A percentile compares a stretch with the other conserved stretches of the same genome.
Evolutionary conservation across 2,113 vertebrate species (phyloP).

Genomic region (Hemicordylus capensis): DNA sequence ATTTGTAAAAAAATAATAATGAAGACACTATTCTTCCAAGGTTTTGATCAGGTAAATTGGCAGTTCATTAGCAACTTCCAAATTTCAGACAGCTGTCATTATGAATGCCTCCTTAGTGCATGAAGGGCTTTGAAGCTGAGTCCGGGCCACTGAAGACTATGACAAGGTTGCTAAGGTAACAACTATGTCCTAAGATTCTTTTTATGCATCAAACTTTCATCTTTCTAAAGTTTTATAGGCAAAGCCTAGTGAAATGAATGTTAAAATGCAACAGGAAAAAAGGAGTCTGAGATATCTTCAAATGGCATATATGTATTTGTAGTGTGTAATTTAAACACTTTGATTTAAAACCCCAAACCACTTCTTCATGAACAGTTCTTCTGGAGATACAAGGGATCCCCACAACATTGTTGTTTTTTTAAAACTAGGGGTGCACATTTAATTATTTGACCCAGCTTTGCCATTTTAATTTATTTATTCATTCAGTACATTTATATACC

Average conservation of each 20-base stretch:
- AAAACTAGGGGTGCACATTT: neutral
- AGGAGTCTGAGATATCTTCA: constrained; percentile 57
- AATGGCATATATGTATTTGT: constrained; percentile 59
- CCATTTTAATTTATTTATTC: too few species aligned
- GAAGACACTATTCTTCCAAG: constrained; percentile 80
- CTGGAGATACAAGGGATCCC: neutral
- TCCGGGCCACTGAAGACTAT: constrained; percentile 72
- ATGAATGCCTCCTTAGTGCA: constrained; percentile 69
- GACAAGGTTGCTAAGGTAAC: constrained; percentile 86
- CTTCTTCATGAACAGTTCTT: neutral
- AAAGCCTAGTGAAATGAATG: constrained; percentile 79
- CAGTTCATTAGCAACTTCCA: constrained; percentile 77
- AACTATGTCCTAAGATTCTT: constrained; percentile 77
- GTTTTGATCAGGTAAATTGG: constrained; percentile 76
- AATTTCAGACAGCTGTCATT: constrained; percentile 79
- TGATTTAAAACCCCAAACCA: neutral
- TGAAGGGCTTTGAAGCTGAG: constrained; percentile 81
- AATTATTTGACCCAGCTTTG: neutral
- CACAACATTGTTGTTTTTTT: neutral
- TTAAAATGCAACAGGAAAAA: constrained; percentile 71
- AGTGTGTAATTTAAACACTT: constrained; percentile 58
- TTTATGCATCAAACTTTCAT: constrained; percentile 79
- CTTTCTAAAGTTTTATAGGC: constrained; percentile 82
- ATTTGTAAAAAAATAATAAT: constrained; percentile 73
- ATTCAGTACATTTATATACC: too few species aligned